Conservation (phyloP, 2,888 invertebrate species). For the Microplitis manilae region DNA sequence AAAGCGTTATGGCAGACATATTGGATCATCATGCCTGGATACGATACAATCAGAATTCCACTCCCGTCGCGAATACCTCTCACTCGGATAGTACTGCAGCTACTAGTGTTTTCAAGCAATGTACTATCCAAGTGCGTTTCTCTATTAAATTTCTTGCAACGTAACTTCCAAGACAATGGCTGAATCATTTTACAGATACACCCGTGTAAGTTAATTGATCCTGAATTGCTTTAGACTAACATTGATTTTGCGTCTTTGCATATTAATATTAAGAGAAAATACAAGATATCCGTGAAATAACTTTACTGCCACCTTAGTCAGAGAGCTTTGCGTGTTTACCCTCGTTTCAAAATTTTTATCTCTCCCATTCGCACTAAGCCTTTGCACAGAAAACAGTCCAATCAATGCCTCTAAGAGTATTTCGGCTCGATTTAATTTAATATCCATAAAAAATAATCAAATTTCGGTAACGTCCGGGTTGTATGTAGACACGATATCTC, state of each 20-base stretch:
- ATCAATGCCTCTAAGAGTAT: too few relatives aligned
- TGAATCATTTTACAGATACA: constrained; percentile 47
- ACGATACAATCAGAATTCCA: constrained; percentile 66
- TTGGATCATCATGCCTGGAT: constrained; percentile 63
- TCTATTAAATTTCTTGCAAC: constrained; percentile 64
- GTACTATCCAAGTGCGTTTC: constrained; percentile 48
- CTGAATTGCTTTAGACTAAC: constrained; percentile 28
- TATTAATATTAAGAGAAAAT: neutral
- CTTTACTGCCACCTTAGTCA: too few relatives aligned
- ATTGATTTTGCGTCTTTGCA: neutral
- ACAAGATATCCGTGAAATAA: too few relatives aligned
- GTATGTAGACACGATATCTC: too few relatives aligned
- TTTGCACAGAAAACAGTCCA: too few relatives aligned
- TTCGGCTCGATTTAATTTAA: too few relatives aligned
- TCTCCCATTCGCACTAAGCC: too few relatives aligned
- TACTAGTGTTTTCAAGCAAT: constrained; percentile 36
- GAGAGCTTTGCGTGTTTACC: neutral
- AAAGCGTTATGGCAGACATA: constrained; percentile 61
- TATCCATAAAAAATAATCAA: too few relatives aligned
- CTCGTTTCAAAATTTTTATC: neutral
- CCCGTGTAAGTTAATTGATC: constrained; percentile 42
- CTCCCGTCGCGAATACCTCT: constrained; percentile 49
- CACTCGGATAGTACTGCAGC: neutral
- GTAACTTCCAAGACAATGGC: constrained; percentile 55
- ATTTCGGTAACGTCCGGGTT: too few relatives aligned